These are phyloP conservation scores for Aplocera efformata DNA, from an alignment of 2,888 invertebrate genomes.

Conservation along the genomic window DNA sequence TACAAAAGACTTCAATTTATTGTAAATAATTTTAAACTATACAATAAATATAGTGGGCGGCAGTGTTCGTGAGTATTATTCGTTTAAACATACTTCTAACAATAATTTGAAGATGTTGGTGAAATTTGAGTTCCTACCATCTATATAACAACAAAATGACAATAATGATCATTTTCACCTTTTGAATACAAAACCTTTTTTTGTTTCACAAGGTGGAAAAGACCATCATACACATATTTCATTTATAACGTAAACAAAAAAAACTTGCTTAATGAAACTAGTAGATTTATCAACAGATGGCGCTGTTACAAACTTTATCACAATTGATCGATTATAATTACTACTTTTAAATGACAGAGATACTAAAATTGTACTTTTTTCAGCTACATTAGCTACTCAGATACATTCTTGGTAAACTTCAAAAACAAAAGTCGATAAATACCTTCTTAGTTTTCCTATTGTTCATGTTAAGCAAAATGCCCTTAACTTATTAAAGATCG, in stretches of 20 bases:
- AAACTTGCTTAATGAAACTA: too few relatives aligned
- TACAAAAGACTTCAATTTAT: slow-evolving; percentile 57
- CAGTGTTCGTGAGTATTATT: slow-evolving; percentile 30
- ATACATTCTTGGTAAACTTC: too few relatives aligned
- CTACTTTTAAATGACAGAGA: too few relatives aligned
- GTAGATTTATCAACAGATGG: slow-evolving; percentile 5
- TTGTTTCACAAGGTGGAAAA: background rate
- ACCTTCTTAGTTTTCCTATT: too few relatives aligned
- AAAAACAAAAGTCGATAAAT: too few relatives aligned
- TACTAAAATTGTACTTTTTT: too few relatives aligned
- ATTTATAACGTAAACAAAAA: too few relatives aligned
- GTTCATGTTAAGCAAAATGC: too few relatives aligned
- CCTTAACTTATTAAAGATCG: background rate
- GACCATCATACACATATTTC: too few relatives aligned
- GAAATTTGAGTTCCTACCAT: slow-evolving; percentile 12
- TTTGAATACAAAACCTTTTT: background rate
- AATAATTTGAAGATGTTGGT: slow-evolving; percentile 7
- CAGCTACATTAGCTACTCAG: too few relatives aligned
- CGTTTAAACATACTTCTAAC: slow-evolving; percentile 5
- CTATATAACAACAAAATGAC: slow-evolving; percentile 1
- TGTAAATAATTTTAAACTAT: slow-evolving; percentile 29
- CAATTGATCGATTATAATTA: background rate
- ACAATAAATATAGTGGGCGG: slow-evolving; percentile 34
- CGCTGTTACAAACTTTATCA: slow-evolving; percentile 2
- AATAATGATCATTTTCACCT: too few relatives aligned